Percentiles rank a stretch among this genome's conserved stretches.
Conservation (phyloP, 2,113 vertebrate genomes). For the Tor tambroides region DNA sequence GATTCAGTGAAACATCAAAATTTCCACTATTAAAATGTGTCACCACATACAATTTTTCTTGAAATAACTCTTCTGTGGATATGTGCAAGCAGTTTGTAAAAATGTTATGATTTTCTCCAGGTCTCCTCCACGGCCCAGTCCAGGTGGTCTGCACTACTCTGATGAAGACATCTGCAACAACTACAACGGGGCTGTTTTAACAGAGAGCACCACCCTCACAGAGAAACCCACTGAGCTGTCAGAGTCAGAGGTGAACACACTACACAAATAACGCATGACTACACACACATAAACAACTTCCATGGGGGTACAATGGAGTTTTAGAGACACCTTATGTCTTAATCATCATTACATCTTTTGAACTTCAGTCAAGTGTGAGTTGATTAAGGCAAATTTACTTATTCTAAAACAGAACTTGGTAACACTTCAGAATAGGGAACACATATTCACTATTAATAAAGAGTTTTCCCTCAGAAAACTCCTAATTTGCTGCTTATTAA, state of each 20-base stretch:
- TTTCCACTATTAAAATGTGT: background rate
- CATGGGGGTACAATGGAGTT: background rate
- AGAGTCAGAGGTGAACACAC: slow-evolving; percentile 84
- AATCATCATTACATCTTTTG: background rate
- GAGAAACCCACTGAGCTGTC: slow-evolving; percentile 89
- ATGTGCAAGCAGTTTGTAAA: background rate
- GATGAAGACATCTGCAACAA: slow-evolving; percentile 95
- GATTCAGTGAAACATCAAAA: background rate
- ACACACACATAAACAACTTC: background rate
- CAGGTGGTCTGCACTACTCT: slow-evolving; percentile 91
- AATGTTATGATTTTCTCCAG: slow-evolving; percentile 65
- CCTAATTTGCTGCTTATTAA: too few species aligned
- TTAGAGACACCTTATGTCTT: background rate
- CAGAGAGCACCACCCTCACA: slow-evolving; percentile 82
- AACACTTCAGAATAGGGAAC: too few species aligned
- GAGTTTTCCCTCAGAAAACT: too few species aligned
- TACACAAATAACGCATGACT: background rate
- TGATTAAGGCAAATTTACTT: background rate
- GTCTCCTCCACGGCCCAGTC: slow-evolving; percentile 94
- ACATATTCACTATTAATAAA: too few species aligned
- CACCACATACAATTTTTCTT: background rate
- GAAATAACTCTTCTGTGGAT: background rate
- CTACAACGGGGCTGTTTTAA: slow-evolving; percentile 88
- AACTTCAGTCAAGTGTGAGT: background rate
- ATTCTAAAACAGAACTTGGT: too few species aligned